Base-by-base conservation (phyloP, 2,113 vertebrate species). In the Dromaius novaehollandiae region DNA sequence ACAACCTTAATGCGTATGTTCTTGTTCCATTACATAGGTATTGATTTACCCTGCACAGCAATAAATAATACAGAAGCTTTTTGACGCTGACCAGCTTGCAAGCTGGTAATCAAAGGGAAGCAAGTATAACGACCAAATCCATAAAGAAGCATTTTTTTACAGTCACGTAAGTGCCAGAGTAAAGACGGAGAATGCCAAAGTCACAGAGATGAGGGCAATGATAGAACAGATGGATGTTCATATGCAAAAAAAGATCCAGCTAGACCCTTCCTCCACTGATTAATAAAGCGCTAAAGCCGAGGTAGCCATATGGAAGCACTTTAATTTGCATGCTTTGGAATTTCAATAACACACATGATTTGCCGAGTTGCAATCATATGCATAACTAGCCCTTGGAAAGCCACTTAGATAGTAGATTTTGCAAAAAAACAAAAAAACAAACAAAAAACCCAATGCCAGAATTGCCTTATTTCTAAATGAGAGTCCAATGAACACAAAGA, bases 61-160 rank as follows among this genome's bases (percentile, higher is more conserved):
- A 88, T 28, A 74, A 86, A 71, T 51, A 74, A 66, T 77, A 71
- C 26, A n/a, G 65, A 75, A 94, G 58, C 13, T 66, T 44, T 38
- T 81, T 87, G 84, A 91, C 50, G 76, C 46, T 42, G 55, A 89
- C 76, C 68, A 80, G 58, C 75, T 91, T 75, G 28, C 61, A 88
- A 78, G 78, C 18, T 60, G 14, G 63, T 64, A 74, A 93, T 93
- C 69, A 88, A 94, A 92, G 40, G 77, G n/a, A 90, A 95, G 61
- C 30, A 95, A 89, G 6, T 53, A 34, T 20, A 95, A 68, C 1
- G 2, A 92, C 50, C 68, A 75, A 85, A 89, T 61, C 56, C 48
- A 77, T 61, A 77, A 78, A 85, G 48, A 71, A 46, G 36, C n/a
- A 46, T 70, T 94, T 91, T 95, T 95, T 82, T 83, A 58, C 40